Evolutionary conservation across 2,113 vertebrate species (phyloP).

Genomic region (Aphyosemion australe): DNA sequence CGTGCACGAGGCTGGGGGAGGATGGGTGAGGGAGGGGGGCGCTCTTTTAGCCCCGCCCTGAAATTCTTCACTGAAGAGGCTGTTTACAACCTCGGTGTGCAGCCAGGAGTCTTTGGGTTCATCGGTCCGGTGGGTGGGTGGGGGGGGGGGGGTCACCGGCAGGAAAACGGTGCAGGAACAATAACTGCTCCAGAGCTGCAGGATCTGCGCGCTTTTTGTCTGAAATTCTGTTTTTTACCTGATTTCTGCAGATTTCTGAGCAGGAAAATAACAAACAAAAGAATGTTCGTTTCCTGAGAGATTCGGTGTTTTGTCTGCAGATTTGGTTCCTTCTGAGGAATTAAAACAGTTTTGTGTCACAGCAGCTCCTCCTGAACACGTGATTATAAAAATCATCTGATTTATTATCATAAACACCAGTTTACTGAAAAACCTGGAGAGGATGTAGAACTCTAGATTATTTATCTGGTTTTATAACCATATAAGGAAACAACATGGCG

Average conservation of each 20-base stretch:
- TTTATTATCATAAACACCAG: too few species aligned
- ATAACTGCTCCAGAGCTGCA: conserved; percentile 36
- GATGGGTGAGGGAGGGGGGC: not conserved
- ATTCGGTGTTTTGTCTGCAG: too few species aligned
- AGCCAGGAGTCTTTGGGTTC: conserved; percentile 68
- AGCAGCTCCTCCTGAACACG: too few species aligned
- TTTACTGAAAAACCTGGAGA: too few species aligned
- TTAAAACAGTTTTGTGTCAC: too few species aligned
- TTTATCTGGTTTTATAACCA: too few species aligned
- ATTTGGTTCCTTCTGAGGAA: too few species aligned
- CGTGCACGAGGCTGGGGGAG: conserved; percentile 8
- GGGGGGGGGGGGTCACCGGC: conserved; percentile 33
- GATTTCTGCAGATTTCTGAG: not conserved
- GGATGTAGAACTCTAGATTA: too few species aligned
- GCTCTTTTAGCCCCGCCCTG: conserved; percentile 58
- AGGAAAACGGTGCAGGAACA: conserved; percentile 47
- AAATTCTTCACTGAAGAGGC: conserved; percentile 67
- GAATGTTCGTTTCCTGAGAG: too few species aligned
- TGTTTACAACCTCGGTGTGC: conserved; percentile 60
- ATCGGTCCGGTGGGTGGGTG: conserved; percentile 23
- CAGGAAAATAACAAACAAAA: too few species aligned
- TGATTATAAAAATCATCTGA: too few species aligned
- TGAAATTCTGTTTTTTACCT: not conserved
- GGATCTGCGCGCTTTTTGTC: not conserved
- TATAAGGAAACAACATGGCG: too few species aligned